phyloP scores from a whole-genome alignment of 2,888 invertebrate species.

The Drosophila quinaria region DNA sequence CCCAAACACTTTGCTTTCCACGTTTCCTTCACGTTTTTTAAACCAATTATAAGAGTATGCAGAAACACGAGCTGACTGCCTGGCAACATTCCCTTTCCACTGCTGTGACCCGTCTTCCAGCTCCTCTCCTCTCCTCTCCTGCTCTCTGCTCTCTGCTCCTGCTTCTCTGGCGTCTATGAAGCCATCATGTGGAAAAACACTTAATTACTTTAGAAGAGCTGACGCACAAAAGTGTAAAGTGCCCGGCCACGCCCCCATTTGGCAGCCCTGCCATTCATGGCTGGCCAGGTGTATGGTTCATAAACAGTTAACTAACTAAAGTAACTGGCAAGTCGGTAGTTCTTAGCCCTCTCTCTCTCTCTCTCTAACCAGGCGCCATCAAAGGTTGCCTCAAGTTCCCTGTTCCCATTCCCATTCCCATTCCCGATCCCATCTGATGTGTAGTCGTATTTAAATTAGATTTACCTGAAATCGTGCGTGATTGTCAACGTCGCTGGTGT shows the following conservation, averaged over 20 bases:
- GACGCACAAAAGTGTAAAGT: slow-evolving; percentile 77
- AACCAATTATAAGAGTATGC: slow-evolving; percentile 78
- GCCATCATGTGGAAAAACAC: slow-evolving; percentile 79
- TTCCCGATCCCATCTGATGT: slow-evolving; percentile 47
- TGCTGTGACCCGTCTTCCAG: slow-evolving; percentile 3
- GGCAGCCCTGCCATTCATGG: background rate
- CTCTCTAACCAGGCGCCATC: slow-evolving; percentile 49
- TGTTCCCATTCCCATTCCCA: background rate
- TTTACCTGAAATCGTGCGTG: slow-evolving; percentile 82
- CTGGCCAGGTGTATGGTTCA: slow-evolving; percentile 46
- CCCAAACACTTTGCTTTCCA: slow-evolving; percentile 66
- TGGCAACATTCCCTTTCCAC: slow-evolving; percentile 42
- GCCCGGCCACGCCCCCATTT: slow-evolving; percentile 65
- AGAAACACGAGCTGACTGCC: slow-evolving; percentile 39
- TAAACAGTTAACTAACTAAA: slow-evolving; percentile 81
- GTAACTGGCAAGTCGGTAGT: slow-evolving; percentile 64
- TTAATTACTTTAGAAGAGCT: slow-evolving; percentile 80
- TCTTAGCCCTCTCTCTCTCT: slow-evolving; percentile 6
- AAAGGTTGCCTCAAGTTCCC: slow-evolving; percentile 59
- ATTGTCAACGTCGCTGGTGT: slow-evolving; percentile 67
- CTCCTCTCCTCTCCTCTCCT: background rate
- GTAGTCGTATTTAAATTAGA: slow-evolving; percentile 81
- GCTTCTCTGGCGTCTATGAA: slow-evolving; percentile 67
- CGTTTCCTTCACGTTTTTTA: slow-evolving; percentile 70
- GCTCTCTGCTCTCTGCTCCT: slow-evolving; percentile 7